phyloP scores from a whole-genome alignment of 2,113 vertebrate species.

The Lathamus discolor region DNA sequence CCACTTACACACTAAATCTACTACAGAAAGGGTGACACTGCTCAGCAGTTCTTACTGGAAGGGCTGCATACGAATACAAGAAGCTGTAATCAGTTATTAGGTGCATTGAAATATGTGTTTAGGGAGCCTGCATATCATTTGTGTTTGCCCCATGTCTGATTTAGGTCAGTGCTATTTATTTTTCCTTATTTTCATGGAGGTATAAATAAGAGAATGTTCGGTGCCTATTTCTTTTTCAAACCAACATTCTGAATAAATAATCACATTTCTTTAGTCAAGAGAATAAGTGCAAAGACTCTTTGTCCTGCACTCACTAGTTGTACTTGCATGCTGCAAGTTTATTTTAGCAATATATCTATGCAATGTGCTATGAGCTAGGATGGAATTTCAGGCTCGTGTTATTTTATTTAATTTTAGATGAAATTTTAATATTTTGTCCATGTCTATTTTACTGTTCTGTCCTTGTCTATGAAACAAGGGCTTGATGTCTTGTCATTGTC shows the following conservation, averaged over 20 bases:
- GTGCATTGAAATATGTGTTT: neutral
- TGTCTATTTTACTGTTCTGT: constrained; percentile 27
- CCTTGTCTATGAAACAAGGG: neutral
- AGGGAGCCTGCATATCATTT: neutral
- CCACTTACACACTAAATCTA: constrained; percentile 30
- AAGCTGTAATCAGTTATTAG: neutral
- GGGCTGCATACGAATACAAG: neutral
- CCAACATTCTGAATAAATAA: neutral
- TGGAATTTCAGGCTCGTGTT: neutral
- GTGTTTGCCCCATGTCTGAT: neutral
- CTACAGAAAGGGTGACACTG: neutral
- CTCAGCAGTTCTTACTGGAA: constrained; percentile 25
- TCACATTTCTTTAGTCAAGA: neutral
- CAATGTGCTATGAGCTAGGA: constrained; percentile 4
- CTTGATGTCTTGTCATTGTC: constrained; percentile 44
- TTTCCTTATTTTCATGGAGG: neutral
- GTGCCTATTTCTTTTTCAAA: neutral
- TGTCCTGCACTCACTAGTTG: neutral
- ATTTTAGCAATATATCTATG: constrained; percentile 66
- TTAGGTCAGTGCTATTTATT: constrained; percentile 12
- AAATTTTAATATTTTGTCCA: constrained; percentile 49
- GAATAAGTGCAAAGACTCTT: neutral
- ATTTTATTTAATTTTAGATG: neutral
- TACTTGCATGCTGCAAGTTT: constrained; percentile 27
- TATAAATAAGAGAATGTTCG: neutral